Evolutionary conservation across 1,140 invertebrate genomes (phyloP).

Genomic region (Drosophila novamexicana): DNA sequence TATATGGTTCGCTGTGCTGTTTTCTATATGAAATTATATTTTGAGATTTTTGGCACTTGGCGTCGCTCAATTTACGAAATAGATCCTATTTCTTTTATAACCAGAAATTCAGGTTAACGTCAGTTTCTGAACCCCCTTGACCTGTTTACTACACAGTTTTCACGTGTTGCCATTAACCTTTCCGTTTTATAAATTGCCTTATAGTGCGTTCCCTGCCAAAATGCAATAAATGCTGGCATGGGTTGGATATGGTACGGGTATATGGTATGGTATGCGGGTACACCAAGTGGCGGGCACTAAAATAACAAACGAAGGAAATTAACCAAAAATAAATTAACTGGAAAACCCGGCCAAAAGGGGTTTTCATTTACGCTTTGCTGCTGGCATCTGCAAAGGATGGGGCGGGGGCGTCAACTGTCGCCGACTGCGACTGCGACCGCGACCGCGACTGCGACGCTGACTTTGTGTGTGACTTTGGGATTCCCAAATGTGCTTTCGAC

Average conservation of each 20-base stretch:
- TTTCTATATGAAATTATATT: too few relatives aligned
- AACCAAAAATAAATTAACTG: constrained; percentile 81
- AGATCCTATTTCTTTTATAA: too few relatives aligned
- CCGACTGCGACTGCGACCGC: constrained; percentile 8
- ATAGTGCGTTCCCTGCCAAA: constrained; percentile 67
- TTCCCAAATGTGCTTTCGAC: constrained; percentile 78
- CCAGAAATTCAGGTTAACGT: too few relatives aligned
- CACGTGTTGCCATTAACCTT: constrained; percentile 38
- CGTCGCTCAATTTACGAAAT: too few relatives aligned
- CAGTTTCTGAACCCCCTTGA: not conserved
- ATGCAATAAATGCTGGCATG: constrained; percentile 64
- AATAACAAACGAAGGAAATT: constrained; percentile 79
- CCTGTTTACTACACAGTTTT: constrained; percentile 12
- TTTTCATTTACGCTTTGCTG: constrained; percentile 42
- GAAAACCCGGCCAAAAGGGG: constrained; percentile 58
- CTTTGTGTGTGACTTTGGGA: constrained; percentile 65
- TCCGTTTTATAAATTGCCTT: constrained; percentile 20
- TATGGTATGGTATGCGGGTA: constrained; percentile 1
- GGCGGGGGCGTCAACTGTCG: constrained; percentile 16
- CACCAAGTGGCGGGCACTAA: constrained; percentile 55
- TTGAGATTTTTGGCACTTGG: too few relatives aligned
- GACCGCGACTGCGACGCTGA: constrained; percentile 2
- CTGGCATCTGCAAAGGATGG: not conserved
- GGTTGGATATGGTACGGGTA: constrained; percentile 9
- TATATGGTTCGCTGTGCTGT: too few relatives aligned